Evolutionary conservation across 53 echinoderm and acorn worm genomes (phyloP).

Genomic region (Astropecten irregularis): DNA sequence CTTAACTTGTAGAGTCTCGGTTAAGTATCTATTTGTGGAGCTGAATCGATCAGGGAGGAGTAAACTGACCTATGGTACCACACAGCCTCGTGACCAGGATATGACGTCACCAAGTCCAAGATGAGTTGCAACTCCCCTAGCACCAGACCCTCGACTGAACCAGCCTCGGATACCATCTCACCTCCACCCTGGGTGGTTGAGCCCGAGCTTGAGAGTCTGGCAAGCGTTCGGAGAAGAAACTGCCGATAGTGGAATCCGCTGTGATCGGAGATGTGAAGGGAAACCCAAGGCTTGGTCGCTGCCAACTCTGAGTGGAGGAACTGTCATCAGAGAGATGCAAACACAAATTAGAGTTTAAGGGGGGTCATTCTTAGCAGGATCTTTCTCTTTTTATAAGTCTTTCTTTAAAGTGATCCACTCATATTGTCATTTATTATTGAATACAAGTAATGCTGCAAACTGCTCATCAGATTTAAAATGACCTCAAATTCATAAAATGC

Average conservation of each 20-base stretch:
- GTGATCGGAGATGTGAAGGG: slow-evolving; percentile 84
- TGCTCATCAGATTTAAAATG: too few species aligned
- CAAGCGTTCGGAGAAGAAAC: slow-evolving; percentile 61
- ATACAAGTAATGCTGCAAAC: too few species aligned
- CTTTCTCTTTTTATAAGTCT: slow-evolving; percentile 38
- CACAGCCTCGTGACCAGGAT: slow-evolving; percentile 92
- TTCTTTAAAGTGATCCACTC: too few species aligned
- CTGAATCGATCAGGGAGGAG: too few species aligned
- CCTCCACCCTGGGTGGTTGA: neutral
- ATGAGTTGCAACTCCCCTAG: slow-evolving; percentile 71
- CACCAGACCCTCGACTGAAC: slow-evolving; percentile 14
- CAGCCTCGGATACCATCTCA: neutral
- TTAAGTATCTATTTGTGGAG: too few species aligned
- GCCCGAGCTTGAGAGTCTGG: neutral
- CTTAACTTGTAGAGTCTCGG: too few species aligned
- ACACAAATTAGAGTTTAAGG: slow-evolving; percentile 15
- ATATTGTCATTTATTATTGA: too few species aligned
- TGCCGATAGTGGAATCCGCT: slow-evolving; percentile 95
- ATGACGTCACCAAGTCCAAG: slow-evolving; percentile 66
- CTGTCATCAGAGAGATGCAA: slow-evolving; percentile 25
- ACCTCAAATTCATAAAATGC: too few species aligned
- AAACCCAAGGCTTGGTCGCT: slow-evolving; percentile 74
- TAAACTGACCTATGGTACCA: slow-evolving; percentile 97
- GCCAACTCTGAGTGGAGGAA: slow-evolving; percentile 69
- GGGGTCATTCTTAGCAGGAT: slow-evolving; percentile 60